These are phyloP conservation scores for Drosophila stalkeri DNA, from an alignment of 2,888 invertebrate species.

Conservation along the genomic window DNA sequence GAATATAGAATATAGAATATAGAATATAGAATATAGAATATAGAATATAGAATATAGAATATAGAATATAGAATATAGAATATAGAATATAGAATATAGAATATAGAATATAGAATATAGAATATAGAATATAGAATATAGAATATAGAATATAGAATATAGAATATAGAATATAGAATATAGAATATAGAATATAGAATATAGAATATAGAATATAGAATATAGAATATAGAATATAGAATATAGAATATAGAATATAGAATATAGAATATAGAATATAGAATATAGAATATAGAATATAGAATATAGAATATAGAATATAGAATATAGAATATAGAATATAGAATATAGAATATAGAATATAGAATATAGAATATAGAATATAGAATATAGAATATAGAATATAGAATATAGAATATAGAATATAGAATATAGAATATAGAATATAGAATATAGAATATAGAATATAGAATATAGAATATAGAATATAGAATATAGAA, in stretches of 20 bases:
- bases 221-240: background rate
- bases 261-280: slow-evolving; percentile 1
- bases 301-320: background rate
- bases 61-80: slow-evolving; percentile 1
- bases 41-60: slow-evolving; percentile 1
- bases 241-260: slow-evolving; percentile 1
- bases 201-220: slow-evolving; percentile 1
- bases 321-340: background rate
- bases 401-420: background rate
- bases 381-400: background rate
- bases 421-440: slow-evolving; percentile 1
- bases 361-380: background rate
- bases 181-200: slow-evolving; percentile 1
- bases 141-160: slow-evolving; percentile 1
- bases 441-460: background rate
- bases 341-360: background rate
- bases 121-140: slow-evolving; percentile 1
- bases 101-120: slow-evolving; percentile 1
- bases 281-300: slow-evolving; percentile 1
- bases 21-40: slow-evolving; percentile 3
- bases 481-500: slow-evolving; percentile 1
- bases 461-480: background rate
- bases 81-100: slow-evolving; percentile 1
- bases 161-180: slow-evolving; percentile 1
- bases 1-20: slow-evolving; percentile 9